Conservation (phyloP, 53 echinoderm and acorn worm genomes). For the Echinometra lucunter region DNA sequence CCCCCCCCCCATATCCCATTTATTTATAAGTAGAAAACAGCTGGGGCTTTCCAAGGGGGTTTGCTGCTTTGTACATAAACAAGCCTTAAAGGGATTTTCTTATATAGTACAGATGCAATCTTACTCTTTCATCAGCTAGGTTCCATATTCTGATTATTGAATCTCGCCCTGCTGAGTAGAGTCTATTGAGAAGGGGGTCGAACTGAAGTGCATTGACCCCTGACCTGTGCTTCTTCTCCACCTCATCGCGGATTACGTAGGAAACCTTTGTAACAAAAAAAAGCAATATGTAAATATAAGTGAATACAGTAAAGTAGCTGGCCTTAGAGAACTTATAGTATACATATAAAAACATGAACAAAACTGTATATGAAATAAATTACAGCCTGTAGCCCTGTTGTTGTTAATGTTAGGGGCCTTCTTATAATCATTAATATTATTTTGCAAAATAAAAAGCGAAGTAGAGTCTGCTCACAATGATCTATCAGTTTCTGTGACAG, state of each 20-base stretch:
- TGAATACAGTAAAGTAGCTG: background rate
- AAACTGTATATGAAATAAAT: too few species aligned
- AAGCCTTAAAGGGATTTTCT: background rate
- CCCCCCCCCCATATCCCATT: too few species aligned
- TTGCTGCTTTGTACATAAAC: too few species aligned
- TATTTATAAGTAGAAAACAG: too few species aligned
- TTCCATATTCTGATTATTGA: conserved; percentile 99
- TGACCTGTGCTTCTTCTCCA: conserved; percentile 93
- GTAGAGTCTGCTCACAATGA: too few species aligned
- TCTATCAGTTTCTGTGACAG: too few species aligned
- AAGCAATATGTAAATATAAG: background rate
- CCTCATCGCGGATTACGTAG: conserved; percentile 96
- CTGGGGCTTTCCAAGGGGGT: too few species aligned
- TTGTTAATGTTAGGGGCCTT: too few species aligned
- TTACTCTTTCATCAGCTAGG: conserved; percentile 39
- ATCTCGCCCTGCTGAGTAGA: conserved; percentile 95
- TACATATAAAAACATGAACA: too few species aligned
- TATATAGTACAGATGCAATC: background rate
- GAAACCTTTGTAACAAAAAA: conserved; percentile 78
- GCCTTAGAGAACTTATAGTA: background rate
- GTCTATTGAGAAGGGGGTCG: conserved; percentile 87
- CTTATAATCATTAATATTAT: too few species aligned
- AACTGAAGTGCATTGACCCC: conserved; percentile 98
- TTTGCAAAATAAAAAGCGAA: too few species aligned
- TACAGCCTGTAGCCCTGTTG: too few species aligned